Base-by-base conservation (phyloP, 2,888 invertebrate genomes). In the Chesias legatella region DNA sequence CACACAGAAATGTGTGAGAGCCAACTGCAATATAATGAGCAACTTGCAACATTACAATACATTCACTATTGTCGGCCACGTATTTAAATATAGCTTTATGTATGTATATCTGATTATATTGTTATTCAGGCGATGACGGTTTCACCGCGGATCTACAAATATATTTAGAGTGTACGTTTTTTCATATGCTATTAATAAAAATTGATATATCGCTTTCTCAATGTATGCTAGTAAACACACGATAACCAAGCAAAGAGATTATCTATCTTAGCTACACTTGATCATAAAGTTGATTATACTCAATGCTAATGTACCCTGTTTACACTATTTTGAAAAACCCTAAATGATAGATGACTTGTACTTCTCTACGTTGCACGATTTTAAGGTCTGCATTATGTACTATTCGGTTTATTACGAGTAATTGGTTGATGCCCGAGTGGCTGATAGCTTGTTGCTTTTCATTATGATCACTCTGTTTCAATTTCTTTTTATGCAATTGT, bases 201-300 rank as follows among this genome's bases (percentile, higher is more conserved):
- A n/a, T n/a, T n/a, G n/a, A 67, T 63, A 67, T 5, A 17, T 17
- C 61, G 79, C 81, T 81, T 82, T 71, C 60, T 79, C 69, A 63
- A 67, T 80, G 76, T 82, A 76, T 71, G 74, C 70, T 75, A 65
- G 61, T 76, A 66, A 69, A 72, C 68, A 70, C 66, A 67, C 65
- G 51, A 58, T 71, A 58, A 67, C 68, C 68, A 67, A 67, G 72
- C 73, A 68, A 68, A 68, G 74, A 74, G 73, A 76, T 79, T 73
- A 68, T 68, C 29, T 33, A 47, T 39, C 36, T 24, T 36, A 40
- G 51, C 47, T 42, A 11, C 41, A 42, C 47, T 39, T 42, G 29
- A 10, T 37, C 8, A 1, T 6, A 17, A n/a, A n/a, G n/a, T n/a
- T n/a, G n/a, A n/a, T n/a, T n/a, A n/a, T n/a, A n/a, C n/a, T n/a